Percentiles rank a stretch among this genome's conserved stretches.
phyloP scores from a whole-genome alignment of 2,888 invertebrate species.

The Hyles lineata region DNA sequence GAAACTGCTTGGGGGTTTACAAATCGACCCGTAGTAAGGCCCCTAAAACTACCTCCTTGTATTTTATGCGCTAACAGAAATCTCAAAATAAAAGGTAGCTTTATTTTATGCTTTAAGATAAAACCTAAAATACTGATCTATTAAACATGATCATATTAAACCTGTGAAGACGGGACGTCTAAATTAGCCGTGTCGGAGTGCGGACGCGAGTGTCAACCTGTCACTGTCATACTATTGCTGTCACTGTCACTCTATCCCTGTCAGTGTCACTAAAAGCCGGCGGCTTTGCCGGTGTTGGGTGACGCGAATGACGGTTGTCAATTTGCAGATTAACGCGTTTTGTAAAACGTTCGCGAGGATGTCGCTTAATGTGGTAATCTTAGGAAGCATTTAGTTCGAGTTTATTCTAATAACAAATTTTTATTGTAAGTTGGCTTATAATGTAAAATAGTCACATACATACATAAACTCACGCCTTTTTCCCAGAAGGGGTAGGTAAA shows the following conservation, averaged over 20 bases:
- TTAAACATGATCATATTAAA: neutral
- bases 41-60: no score
- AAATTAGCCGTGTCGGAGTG: slow-evolving; percentile 16
- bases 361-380: no score
- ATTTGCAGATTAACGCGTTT: neutral
- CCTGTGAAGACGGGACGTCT: neutral
- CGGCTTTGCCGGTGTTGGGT: slow-evolving; percentile 76
- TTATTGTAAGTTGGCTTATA: no score
- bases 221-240: slow-evolving; percentile 13
- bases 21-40: no score
- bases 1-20: no score
- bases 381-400: neutral
- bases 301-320: slow-evolving; percentile 45
- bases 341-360: neutral
- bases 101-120: neutral
- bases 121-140: neutral
- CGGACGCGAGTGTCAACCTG: slow-evolving; percentile 28
- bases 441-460: no score
- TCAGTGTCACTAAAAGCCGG: slow-evolving; percentile 55
- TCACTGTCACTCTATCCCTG: slow-evolving; percentile 52
- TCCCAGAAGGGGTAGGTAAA: no score
- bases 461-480: no score
- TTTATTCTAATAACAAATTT: neutral
- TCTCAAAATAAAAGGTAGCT: no score
- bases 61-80: no score